Percentiles rank a stretch among this genome's conserved stretches.
phyloP scores from a whole-genome alignment of 2,113 vertebrate species.

The Coreoperca whiteheadi region DNA sequence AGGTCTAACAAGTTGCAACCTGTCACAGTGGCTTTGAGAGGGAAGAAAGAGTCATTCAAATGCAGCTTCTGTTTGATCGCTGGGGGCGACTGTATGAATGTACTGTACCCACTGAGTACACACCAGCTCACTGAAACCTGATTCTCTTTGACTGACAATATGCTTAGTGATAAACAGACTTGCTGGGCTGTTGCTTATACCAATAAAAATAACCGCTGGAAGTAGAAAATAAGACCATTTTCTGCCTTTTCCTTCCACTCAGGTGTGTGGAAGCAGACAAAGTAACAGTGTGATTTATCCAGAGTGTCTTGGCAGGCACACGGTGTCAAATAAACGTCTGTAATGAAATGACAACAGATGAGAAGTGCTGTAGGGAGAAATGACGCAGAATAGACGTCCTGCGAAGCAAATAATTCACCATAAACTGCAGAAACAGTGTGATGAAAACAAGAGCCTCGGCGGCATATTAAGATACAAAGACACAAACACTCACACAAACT shows the following conservation, averaged over 20 bases:
- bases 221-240: constrained; percentile 75
- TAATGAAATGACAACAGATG: constrained; percentile 82
- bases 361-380: constrained; percentile 78
- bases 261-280: constrained; percentile 73
- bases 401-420: constrained; percentile 80
- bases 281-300: constrained; percentile 78
- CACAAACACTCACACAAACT: constrained; percentile 67
- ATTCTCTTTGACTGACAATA: constrained; percentile 73
- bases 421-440: constrained; percentile 76
- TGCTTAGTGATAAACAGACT: constrained; percentile 67
- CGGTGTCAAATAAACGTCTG: constrained; percentile 79
- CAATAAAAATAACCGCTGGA: constrained; percentile 75
- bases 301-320: constrained; percentile 69
- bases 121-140: constrained; percentile 66
- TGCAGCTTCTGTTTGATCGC: constrained; percentile 72
- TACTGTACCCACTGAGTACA: constrained; percentile 71
- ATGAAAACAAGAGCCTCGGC: constrained; percentile 76
- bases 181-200: constrained; percentile 63
- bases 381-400: constrained; percentile 74
- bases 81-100: constrained; percentile 61
- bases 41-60: constrained; percentile 71
- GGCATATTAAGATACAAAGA: constrained; percentile 69
- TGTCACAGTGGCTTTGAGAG: constrained; percentile 74
- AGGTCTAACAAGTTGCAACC: constrained; percentile 80
- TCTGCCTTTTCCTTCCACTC: constrained; percentile 72